Conservation (phyloP, 2,888 invertebrate species). For the Drosophila aldrichi region DNA sequence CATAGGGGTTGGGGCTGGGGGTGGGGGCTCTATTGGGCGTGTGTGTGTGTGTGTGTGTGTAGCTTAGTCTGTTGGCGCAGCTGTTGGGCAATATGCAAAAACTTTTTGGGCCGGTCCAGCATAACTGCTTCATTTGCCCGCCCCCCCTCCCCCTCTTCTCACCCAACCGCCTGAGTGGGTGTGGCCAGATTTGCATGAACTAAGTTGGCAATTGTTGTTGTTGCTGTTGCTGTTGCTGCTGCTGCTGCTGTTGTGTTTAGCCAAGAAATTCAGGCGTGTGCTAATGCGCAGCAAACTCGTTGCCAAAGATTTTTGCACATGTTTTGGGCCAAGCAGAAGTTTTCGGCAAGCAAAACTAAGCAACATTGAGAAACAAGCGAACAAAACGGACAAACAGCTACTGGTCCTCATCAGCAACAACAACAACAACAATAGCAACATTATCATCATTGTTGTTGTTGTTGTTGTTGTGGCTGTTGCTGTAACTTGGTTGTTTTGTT, state of each 20-base stretch:
- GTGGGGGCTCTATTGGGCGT: neutral
- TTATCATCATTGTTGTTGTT: slow-evolving; percentile 7
- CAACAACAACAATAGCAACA: slow-evolving; percentile 31
- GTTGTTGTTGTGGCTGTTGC: slow-evolving; percentile 26
- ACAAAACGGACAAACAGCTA: slow-evolving; percentile 58
- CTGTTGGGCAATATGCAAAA: slow-evolving; percentile 56
- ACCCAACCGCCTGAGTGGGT: slow-evolving; percentile 22
- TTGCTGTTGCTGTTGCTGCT: slow-evolving; percentile 11
- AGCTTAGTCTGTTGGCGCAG: slow-evolving; percentile 36
- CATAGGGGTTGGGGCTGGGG: neutral
- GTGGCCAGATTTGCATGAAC: slow-evolving; percentile 49
- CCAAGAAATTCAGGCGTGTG: slow-evolving; percentile 76
- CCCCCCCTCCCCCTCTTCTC: neutral
- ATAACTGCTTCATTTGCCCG: neutral
- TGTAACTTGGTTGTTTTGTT: slow-evolving; percentile 46
- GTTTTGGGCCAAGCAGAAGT: slow-evolving; percentile 68
- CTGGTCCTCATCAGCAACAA: slow-evolving; percentile 55
- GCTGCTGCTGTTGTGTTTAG: slow-evolving; percentile 36
- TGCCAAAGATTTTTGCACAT: slow-evolving; percentile 74
- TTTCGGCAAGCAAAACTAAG: slow-evolving; percentile 52
- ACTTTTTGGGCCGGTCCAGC: slow-evolving; percentile 21
- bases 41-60: too few species aligned
- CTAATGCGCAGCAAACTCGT: slow-evolving; percentile 71
- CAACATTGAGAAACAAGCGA: slow-evolving; percentile 43
- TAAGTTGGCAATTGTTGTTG: slow-evolving; percentile 26